Percentiles rank a stretch among this genome's conserved stretches.
phyloP scores from a whole-genome alignment of 2,113 vertebrate species.

The Sorex fumeus region DNA sequence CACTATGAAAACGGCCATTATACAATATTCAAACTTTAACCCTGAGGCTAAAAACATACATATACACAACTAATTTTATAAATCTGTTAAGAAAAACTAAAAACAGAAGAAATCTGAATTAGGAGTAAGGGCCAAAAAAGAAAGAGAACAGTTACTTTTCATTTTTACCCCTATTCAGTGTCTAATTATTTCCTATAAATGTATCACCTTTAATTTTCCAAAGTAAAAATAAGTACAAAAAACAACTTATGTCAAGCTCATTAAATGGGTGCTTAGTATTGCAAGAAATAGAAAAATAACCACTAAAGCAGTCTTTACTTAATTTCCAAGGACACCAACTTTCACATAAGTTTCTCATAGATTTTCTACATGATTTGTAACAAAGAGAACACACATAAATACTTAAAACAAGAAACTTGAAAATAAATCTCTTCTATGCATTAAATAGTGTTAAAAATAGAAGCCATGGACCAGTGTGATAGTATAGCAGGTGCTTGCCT shows the following conservation, averaged over 20 bases:
- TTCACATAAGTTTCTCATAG: conserved; percentile 17
- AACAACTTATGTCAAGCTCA: conserved; percentile 55
- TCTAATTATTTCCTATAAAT: conserved; percentile 58
- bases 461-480: too few relatives aligned
- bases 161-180: neutral
- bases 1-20: neutral
- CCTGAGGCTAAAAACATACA: neutral
- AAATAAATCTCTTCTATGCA: neutral
- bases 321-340: conserved; percentile 53
- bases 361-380: neutral
- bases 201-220: conserved; percentile 61
- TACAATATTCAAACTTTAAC: neutral
- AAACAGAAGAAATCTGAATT: neutral
- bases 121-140: neutral
- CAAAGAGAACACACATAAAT: neutral
- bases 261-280: conserved; percentile 50
- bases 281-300: conserved; percentile 62
- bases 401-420: conserved; percentile 21
- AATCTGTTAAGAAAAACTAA: neutral
- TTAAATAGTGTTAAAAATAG: neutral
- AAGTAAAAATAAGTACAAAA: conserved; percentile 51
- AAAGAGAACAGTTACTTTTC: neutral
- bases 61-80: neutral
- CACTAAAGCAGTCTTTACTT: conserved; percentile 22
- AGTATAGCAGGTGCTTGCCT: too few relatives aligned